Evolutionary conservation across 1,140 invertebrate genomes (phyloP), one percentile per base, ranked within the genome.

Genomic region (Psilanteris sp.): DNA sequence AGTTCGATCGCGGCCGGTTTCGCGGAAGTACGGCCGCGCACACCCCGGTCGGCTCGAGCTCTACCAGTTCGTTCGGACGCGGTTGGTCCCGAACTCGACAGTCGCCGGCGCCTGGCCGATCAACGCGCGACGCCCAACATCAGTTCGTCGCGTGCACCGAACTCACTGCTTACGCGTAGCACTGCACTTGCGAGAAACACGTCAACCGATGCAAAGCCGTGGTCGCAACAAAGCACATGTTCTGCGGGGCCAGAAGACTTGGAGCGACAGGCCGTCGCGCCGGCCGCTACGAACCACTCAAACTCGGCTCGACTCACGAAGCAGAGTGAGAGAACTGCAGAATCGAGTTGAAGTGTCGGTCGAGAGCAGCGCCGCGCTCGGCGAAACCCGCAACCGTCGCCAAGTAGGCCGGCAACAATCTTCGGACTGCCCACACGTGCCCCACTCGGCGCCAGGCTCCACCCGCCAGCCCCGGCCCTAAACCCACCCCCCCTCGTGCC

Each of bases 261-360:
- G 31, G 39, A 20, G 44, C 32, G 61, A 67, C 64, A 59, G 48
- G 61, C 61, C 34, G 43, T 48, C 61, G 68, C 66, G 66, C 66
- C 50, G 43, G 52, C 41, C 64, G 48, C 48, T 59, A 37, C 66
- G 78, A 62, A 67, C 55, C 77, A 67, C 57, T 66, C 75, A 75
- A 57, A 75, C 81, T 77, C 81, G 57, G 78, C 72, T 77, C 77
- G 73, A 67, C 70, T 81, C 83, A 77, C 85, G 82, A 77, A 82
- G 83, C 81, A 80, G 82, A 86, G 84, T 86, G 83, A 85, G 81
- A 84, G 78, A 79, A 82, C 82, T 39, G 48, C 41, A 34, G 34
- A 54, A 10, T 27, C 20, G 57, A 43, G 55, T 39, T 57, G 41
- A 75, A 62, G 74, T 74, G 59, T 66, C 68, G 64, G 73, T 68